Evolutionary conservation across 1,140 invertebrate genomes (phyloP).

Genomic region (Papilio polyxenes): DNA sequence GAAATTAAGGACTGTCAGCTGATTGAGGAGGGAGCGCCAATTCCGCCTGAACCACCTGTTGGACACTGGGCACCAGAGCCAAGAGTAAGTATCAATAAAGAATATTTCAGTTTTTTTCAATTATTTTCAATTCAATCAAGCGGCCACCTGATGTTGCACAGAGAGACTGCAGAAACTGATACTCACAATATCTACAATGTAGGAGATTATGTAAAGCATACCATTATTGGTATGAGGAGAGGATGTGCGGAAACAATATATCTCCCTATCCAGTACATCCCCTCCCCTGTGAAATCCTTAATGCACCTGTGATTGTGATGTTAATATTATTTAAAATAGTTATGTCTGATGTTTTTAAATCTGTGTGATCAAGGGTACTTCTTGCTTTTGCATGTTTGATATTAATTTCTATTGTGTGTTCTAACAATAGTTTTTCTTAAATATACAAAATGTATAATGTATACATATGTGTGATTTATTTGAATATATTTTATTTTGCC

Average conservation of each 20-base stretch:
- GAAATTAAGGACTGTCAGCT: constrained; percentile 85
- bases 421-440: background rate
- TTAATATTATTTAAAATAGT: no score
- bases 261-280: no score
- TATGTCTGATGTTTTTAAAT: no score
- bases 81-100: constrained; percentile 59
- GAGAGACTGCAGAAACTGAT: no score
- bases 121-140: background rate
- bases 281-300: no score
- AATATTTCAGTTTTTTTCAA: background rate
- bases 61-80: constrained; percentile 90
- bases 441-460: background rate
- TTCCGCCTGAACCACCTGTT: constrained; percentile 95
- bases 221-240: no score
- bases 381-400: background rate
- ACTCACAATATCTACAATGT: no score
- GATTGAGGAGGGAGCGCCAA: constrained; percentile 96
- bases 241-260: no score
- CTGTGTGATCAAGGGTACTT: no score
- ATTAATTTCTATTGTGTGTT: background rate
- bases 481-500: constrained; percentile 5
- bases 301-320: no score
- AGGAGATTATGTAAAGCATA: no score
- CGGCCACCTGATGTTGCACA: background rate
- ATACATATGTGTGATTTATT: background rate